Percentiles rank a stretch among this genome's conserved stretches.
These are phyloP conservation scores for Penaeus japonicus DNA, from an alignment of 1,140 invertebrate species.

Conservation along the genomic window DNA sequence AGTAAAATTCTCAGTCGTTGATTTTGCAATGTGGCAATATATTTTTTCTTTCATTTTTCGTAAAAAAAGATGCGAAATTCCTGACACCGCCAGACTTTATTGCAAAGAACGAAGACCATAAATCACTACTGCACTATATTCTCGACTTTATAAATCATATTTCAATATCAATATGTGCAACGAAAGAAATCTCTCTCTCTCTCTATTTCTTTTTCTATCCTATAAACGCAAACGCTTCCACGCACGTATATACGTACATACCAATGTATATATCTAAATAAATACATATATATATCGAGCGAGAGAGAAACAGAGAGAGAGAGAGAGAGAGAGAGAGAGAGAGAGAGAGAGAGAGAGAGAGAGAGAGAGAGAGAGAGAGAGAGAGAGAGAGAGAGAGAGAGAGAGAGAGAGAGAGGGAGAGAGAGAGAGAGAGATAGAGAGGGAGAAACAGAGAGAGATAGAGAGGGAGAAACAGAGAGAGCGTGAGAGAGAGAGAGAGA, in stretches of 20 bases:
- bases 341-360: background rate
- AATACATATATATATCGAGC: too few species aligned
- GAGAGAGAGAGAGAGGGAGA: background rate
- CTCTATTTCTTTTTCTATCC: too few species aligned
- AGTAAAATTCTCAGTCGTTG: too few species aligned
- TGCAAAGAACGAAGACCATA: too few species aligned
- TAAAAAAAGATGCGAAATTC: too few species aligned
- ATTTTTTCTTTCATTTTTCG: too few species aligned
- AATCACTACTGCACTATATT: too few species aligned
- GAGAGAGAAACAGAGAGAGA: background rate
- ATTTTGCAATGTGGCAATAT: too few species aligned
- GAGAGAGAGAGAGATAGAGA: background rate
- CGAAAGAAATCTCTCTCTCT: too few species aligned
- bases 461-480: background rate
- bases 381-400: background rate
- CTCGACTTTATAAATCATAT: too few species aligned
- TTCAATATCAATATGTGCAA: too few species aligned
- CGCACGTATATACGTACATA: background rate
- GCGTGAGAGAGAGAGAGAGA: background rate
- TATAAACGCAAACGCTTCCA: background rate
- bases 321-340: background rate
- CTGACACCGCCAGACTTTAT: too few species aligned
- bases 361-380: background rate
- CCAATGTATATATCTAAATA: background rate
- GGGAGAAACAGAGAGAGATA: background rate